Evolutionary conservation across 2,113 vertebrate genomes (phyloP).

Genomic region (Romanogobio albipinnatus): DNA sequence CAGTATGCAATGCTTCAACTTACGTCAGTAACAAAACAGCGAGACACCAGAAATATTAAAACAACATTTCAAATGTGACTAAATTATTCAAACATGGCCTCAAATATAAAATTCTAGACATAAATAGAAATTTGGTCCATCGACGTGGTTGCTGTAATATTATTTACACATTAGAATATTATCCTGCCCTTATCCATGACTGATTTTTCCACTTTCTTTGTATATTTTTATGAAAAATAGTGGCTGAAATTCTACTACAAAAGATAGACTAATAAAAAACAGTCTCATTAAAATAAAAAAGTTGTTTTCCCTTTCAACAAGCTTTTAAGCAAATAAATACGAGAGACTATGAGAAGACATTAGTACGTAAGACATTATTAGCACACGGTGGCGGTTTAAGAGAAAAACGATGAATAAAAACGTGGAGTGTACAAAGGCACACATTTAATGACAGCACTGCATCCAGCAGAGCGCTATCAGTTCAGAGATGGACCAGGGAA

Average conservation of each 20-base stretch:
- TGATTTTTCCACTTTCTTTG: conserved; percentile 70
- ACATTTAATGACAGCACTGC: conserved; percentile 72
- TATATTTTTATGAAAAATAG: conserved; percentile 80
- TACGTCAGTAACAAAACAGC: conserved; percentile 77
- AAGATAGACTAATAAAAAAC: conserved; percentile 80
- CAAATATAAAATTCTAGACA: conserved; percentile 99
- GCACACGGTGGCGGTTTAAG: conserved; percentile 56
- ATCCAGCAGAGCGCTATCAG: conserved; percentile 64
- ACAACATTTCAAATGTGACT: conserved; percentile 75
- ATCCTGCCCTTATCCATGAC: conserved; percentile 72
- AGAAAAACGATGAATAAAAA: conserved; percentile 67
- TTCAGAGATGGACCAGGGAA: conserved; percentile 47
- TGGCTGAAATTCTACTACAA: conserved; percentile 82
- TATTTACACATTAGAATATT: conserved; percentile 87
- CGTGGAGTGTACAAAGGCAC: conserved; percentile 88
- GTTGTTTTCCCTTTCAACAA: conserved; percentile 60
- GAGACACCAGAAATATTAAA: conserved; percentile 75
- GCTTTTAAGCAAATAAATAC: conserved; percentile 81
- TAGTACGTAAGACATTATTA: conserved; percentile 71
- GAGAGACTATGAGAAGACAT: conserved; percentile 71
- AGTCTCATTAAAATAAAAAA: conserved; percentile 68
- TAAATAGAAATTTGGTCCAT: conserved; percentile 99
- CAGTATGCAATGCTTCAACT: conserved; percentile 84
- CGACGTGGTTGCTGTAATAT: conserved; percentile 83
- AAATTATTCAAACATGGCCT: conserved; percentile 82